Evolutionary conservation across 2,888 invertebrate genomes (phyloP).

Genomic region (Thyatira batis): DNA sequence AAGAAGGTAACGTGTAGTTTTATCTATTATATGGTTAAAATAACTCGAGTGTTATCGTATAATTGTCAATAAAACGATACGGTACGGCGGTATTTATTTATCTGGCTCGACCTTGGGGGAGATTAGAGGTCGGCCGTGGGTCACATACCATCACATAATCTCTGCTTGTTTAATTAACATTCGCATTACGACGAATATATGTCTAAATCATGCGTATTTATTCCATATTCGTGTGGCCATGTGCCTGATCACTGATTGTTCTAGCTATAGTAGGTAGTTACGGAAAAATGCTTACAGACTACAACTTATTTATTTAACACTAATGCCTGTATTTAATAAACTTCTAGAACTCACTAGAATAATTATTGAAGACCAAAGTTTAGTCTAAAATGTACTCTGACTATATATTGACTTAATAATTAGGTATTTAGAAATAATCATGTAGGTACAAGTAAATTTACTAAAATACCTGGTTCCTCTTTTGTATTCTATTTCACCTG

Average conservation of each 20-base stretch:
- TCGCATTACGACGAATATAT: conserved; percentile 4
- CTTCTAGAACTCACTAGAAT: too few species aligned
- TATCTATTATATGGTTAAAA: conserved; percentile 43
- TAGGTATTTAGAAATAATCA: too few species aligned
- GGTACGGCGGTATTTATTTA: conserved; percentile 46
- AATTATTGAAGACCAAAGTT: too few species aligned
- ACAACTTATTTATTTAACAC: too few species aligned
- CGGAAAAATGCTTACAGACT: too few species aligned
- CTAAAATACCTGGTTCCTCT: too few species aligned
- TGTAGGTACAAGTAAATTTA: not conserved
- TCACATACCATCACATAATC: conserved; percentile 20
- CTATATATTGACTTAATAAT: too few species aligned
- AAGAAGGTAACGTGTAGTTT: conserved; percentile 66
- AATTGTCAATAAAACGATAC: conserved; percentile 31
- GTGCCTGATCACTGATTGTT: conserved; percentile 8
- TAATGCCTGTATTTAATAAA: too few species aligned
- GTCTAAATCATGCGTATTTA: not conserved
- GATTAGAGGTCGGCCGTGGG: conserved; percentile 56
- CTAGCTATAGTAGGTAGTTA: conserved; percentile 6
- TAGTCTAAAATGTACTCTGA: too few species aligned
- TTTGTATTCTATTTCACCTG: too few species aligned
- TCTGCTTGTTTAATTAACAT: not conserved
- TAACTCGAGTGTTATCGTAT: conserved; percentile 27
- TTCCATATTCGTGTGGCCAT: not conserved
- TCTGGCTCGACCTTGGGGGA: conserved; percentile 57